phyloP scores from a whole-genome alignment of 2,113 vertebrate genomes.

The Indicator indicator region DNA sequence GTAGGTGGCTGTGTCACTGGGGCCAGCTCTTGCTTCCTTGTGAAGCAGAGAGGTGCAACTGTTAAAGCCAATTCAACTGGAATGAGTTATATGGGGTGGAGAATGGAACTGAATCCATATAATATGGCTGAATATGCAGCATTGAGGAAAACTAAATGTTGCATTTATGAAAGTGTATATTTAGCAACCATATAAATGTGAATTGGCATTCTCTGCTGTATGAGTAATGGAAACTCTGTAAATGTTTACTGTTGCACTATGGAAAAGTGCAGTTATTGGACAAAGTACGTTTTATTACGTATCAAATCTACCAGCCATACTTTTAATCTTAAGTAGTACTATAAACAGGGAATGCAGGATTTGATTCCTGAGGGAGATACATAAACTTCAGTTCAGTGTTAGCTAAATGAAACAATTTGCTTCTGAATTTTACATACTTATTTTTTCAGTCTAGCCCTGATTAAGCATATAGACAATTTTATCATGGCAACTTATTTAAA shows the following conservation, averaged over 20 bases:
- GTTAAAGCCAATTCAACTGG: not conserved
- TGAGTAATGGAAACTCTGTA: conserved; percentile 49
- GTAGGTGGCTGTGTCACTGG: not conserved
- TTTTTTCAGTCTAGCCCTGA: not conserved
- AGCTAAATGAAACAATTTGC: not conserved
- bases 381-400: not conserved
- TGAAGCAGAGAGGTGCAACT: not conserved
- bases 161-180: not conserved
- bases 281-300: not conserved
- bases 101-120: not conserved
- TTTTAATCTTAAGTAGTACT: not conserved
- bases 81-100: not conserved
- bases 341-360: not conserved
- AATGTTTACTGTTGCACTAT: conserved; percentile 7
- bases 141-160: not conserved
- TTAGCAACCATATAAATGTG: not conserved
- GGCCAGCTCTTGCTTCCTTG: not conserved
- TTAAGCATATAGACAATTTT: not conserved
- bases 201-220: not conserved
- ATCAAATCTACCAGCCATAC: not conserved
- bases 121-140: not conserved
- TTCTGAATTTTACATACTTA: not conserved
- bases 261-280: conserved; percentile 3
- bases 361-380: not conserved
- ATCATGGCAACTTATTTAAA: not conserved